Conservation (phyloP, 2,888 invertebrate genomes). For the Plagiodera versicolora region DNA sequence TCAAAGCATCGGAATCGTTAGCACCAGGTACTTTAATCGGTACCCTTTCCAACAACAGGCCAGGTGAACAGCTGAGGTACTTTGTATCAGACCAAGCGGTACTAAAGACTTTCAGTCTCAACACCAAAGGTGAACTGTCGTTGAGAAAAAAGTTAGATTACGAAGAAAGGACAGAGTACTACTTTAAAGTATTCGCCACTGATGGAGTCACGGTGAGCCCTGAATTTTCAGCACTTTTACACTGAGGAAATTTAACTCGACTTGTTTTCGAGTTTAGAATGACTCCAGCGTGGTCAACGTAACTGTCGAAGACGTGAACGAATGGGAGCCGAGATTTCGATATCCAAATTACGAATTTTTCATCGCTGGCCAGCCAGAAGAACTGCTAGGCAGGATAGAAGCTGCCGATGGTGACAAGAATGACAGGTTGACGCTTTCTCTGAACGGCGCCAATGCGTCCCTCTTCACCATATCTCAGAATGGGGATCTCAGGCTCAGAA, state of each 20-base stretch:
- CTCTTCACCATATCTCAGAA: constrained; percentile 64
- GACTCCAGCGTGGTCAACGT: constrained; percentile 82
- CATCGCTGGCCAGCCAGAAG: constrained; percentile 50
- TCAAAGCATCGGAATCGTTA: constrained; percentile 75
- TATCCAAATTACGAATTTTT: constrained; percentile 86
- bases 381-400: constrained; percentile 68
- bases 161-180: constrained; percentile 70
- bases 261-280: constrained; percentile 61
- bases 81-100: constrained; percentile 75
- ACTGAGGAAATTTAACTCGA: too few relatives aligned
- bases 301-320: constrained; percentile 83
- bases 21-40: constrained; percentile 73
- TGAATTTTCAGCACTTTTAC: too few relatives aligned
- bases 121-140: constrained; percentile 77
- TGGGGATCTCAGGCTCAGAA: constrained; percentile 69
- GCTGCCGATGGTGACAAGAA: constrained; percentile 86
- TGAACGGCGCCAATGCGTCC: constrained; percentile 55
- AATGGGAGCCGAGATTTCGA: constrained; percentile 90
- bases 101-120: constrained; percentile 74
- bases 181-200: constrained; percentile 80
- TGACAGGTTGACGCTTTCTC: constrained; percentile 71
- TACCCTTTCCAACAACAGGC: constrained; percentile 68
- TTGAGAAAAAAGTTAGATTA: constrained; percentile 77
- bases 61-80: constrained; percentile 70
- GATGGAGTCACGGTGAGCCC: constrained; percentile 70